A percentile compares a stretch with the other conserved stretches of the same genome.
Conservation (phyloP, 2,888 invertebrate species). For the Metellina segmentata region DNA sequence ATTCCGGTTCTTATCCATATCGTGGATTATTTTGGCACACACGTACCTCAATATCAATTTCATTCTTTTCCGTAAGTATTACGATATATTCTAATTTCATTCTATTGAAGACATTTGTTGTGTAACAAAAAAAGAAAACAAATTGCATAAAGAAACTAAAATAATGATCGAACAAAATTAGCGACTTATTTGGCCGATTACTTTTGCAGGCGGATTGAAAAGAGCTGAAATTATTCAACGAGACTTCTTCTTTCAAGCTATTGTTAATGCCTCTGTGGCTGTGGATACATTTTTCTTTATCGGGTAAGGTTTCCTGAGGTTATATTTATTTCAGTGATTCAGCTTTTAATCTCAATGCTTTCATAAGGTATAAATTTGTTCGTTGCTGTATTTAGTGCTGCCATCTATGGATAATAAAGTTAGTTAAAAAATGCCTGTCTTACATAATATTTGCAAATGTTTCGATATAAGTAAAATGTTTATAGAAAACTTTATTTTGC, state of each 20-base stretch:
- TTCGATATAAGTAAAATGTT: too few species aligned
- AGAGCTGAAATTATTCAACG: conserved; percentile 9
- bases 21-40: conserved; percentile 59
- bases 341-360: not conserved
- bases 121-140: too few species aligned
- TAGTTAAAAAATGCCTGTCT: not conserved
- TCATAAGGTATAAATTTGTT: not conserved
- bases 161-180: too few species aligned
- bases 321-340: not conserved
- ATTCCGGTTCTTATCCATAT: conserved; percentile 58
- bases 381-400: not conserved
- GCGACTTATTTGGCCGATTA: too few species aligned
- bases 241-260: conserved; percentile 73
- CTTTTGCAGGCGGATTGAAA: conserved; percentile 30
- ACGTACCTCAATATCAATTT: conserved; percentile 64
- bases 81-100: not conserved
- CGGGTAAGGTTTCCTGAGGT: conserved; percentile 43
- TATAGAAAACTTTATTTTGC: not conserved
- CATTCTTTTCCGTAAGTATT: conserved; percentile 52
- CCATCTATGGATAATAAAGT: not conserved
- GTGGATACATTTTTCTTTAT: conserved; percentile 77
- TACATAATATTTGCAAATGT: not conserved
- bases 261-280: conserved; percentile 76
- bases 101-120: too few species aligned
- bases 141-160: too few species aligned